Evolutionary conservation across 1,140 invertebrate species (phyloP), one percentile per base, ranked within the genome.

Genomic region (Grapholita molesta): DNA sequence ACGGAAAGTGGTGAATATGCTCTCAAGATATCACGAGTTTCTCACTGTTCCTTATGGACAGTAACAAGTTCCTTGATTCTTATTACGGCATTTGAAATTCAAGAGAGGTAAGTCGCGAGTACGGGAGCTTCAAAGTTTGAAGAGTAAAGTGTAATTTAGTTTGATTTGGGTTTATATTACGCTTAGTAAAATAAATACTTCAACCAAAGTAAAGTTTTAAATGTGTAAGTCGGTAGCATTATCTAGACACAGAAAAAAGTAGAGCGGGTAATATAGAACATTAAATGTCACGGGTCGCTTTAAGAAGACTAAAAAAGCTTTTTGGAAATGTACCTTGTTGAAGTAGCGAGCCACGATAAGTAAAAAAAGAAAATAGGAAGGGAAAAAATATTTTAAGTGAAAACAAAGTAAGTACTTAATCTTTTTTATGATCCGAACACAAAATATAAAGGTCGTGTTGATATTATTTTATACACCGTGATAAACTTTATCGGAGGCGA

Each of bases 1-100:
- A 77, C 66, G 72, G 61, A 78, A 80, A 81, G 75, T 74, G 73
- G 71, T 21, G 66, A 67, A 67, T 67, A 52, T 67, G 66, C 66
- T 67, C 66, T 67, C 42, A 30, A 52, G 66, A 32, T 42, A 66
- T 66, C 64, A 42, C 30, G 33, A 61, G 55, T 61, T 61, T 61
- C 55, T 61, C 55, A 61, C 21, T 24, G 55, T 61, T 32, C 55
- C 24, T 61, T 61, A 28, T 61, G 55, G 55, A 61, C 55, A 32
- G 55, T 61, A 61, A 61, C 55, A 61, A 61, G 55, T 61, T 61
- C 25, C 25, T 30, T 61, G 55, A 61, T 61, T 61, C 55, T 61
- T 61, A 61, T 61, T 61, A 61, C 24, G 21, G 24, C 15, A 15
- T 28, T 61, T 61, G 55, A 61, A 30, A 61, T 61, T 61, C 55